Evolutionary conservation across 1,140 invertebrate species (phyloP).

Genomic region (Drosophila novamexicana): DNA sequence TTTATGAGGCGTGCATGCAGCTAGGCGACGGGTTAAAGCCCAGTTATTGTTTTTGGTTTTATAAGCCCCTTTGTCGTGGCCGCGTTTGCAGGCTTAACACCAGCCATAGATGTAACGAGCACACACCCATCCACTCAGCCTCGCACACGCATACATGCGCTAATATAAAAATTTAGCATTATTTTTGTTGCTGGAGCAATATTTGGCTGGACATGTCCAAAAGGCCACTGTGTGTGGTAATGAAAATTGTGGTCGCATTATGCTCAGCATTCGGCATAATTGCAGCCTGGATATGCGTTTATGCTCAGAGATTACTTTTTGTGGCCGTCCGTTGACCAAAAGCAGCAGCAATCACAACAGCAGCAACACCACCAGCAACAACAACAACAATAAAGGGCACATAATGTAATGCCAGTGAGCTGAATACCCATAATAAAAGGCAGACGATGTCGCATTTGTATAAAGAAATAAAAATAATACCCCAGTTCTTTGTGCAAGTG

Average conservation of each 20-base stretch:
- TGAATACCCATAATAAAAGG: slow-evolving; percentile 69
- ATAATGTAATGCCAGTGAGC: slow-evolving; percentile 40
- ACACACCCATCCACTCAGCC: neutral
- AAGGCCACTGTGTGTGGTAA: slow-evolving; percentile 59
- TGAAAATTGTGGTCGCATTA: slow-evolving; percentile 79
- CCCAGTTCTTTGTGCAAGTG: slow-evolving; percentile 40
- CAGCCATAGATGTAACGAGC: slow-evolving; percentile 34
- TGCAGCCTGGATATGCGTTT: slow-evolving; percentile 80
- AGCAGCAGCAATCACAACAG: slow-evolving; percentile 28
- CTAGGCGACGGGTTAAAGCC: slow-evolving; percentile 70
- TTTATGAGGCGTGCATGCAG: slow-evolving; percentile 78
- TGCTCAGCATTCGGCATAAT: slow-evolving; percentile 79
- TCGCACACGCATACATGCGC: slow-evolving; percentile 9
- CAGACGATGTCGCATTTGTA: slow-evolving; percentile 75
- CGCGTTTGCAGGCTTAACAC: slow-evolving; percentile 62
- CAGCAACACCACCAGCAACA: slow-evolving; percentile 7
- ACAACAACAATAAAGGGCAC: slow-evolving; percentile 8
- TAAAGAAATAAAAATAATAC: slow-evolving; percentile 78
- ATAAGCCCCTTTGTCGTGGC: slow-evolving; percentile 60
- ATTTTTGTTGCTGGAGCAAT: slow-evolving; percentile 39
- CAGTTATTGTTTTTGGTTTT: slow-evolving; percentile 73
- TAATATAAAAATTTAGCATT: slow-evolving; percentile 69
- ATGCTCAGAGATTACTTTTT: slow-evolving; percentile 82
- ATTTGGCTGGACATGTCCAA: slow-evolving; percentile 50
- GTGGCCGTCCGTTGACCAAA: slow-evolving; percentile 71